phyloP scores from a whole-genome alignment of 1,140 invertebrate genomes.

The Apis laboriosa region DNA sequence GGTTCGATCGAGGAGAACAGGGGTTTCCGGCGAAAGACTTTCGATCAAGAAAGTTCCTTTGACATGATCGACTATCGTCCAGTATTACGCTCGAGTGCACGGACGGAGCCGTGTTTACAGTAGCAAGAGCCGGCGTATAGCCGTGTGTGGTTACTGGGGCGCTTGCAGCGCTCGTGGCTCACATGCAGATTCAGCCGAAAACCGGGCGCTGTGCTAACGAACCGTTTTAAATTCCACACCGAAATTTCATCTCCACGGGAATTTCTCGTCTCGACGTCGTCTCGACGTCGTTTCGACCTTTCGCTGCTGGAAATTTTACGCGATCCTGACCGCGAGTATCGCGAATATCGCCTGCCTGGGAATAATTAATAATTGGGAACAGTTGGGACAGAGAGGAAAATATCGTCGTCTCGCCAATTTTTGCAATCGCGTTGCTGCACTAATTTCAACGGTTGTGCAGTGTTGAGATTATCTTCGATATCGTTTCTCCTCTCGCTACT shows the following conservation, averaged over 20 bases:
- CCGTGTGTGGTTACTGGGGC: no score
- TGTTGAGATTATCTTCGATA: no score
- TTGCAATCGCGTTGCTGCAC: no score
- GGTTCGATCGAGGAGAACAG: not conserved
- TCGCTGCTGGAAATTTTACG: not conserved
- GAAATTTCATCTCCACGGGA: constrained; percentile 40
- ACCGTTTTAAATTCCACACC: constrained; percentile 42
- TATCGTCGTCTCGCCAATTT: no score
- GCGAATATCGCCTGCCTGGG: not conserved
- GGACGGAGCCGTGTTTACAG: constrained; percentile 15
- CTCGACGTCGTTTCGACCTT: not conserved
- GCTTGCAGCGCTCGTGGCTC: not conserved
- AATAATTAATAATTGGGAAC: not conserved
- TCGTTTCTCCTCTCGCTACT: no score
- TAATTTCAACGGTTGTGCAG: no score
- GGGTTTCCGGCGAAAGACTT: constrained; percentile 12
- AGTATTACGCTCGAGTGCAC: constrained; percentile 21
- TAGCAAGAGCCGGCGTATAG: not conserved
- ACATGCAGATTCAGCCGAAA: constrained; percentile 12
- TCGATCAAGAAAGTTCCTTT: constrained; percentile 43
- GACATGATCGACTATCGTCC: constrained; percentile 4
- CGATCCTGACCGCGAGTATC: not conserved
- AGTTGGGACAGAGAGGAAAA: no score
- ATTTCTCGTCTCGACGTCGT: constrained; percentile 10
- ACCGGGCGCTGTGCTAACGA: constrained; percentile 26